Base-by-base conservation (phyloP, 2,797 vertebrate genomes). In the Peromyscus attwateri region DNA sequence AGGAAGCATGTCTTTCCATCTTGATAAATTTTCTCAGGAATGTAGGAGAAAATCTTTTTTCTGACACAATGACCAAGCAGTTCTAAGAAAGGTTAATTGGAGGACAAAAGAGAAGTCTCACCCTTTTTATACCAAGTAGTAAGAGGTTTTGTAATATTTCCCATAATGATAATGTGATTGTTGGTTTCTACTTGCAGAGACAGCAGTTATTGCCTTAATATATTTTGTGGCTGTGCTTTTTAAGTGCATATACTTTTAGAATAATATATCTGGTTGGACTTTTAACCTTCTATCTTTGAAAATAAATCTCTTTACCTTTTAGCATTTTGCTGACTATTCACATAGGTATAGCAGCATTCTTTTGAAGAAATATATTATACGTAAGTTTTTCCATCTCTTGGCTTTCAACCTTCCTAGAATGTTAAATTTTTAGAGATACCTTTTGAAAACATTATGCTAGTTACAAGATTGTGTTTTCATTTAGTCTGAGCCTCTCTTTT, bases 1-100 rank as follows among this genome's bases (percentile, higher is more conserved):
- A 95, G 89, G 60, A 97, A 92, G 82, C 12, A 19, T 76, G 40
- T 89, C 79, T 96, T 13, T 96, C 84, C 73, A 82, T 85, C 55
- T 70, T 73, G 71, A 92, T 75, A 92, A 81, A 88, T 94, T 91
- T 95, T 94, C 88, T 95, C 46, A 92, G 85, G 46, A 95, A 93
- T 71, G 66, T 94, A 91, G 40, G n/a, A 71, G 95, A 21, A 82
- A 83, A 68, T 55, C 43, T 68, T 94, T 82, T 87, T 52, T 91
- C 77, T 91, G 27, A 40, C 71, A 12, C 10, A 6, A 12, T 85
- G 66, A 94, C 46, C 10, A 55, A 81, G 19, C 55, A 90, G 40
- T 83, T 96, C 40, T 85, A 83, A 94, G 94, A 76, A 34, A 71
- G 70, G 8, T 97, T 97, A 91, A 89, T 83, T 91, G 89, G 85